A percentile compares a stretch with the other conserved stretches of the same genome.
Evolutionary conservation across 2,888 invertebrate genomes (phyloP).

Genomic region (Imbricaverruca yamaguchii): DNA sequence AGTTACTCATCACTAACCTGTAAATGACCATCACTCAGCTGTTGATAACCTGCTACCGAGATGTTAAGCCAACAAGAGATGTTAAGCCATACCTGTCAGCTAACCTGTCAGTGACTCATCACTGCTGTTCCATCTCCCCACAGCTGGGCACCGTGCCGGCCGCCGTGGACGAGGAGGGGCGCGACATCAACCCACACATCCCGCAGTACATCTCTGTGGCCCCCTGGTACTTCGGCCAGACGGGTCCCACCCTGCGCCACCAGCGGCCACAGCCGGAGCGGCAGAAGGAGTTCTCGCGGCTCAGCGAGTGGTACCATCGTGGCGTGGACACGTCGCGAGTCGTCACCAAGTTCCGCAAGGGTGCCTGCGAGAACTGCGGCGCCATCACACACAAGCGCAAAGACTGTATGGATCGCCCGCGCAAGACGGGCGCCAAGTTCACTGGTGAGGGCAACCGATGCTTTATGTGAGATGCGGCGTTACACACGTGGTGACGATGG

Average conservation of each 20-base stretch:
- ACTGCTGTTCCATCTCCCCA: not conserved
- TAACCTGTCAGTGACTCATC: not conserved
- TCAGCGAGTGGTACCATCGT: conserved; percentile 77
- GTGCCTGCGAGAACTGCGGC: conserved; percentile 98
- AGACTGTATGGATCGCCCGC: conserved; percentile 92
- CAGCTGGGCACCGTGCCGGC: conserved; percentile 75
- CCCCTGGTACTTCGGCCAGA: conserved; percentile 94
- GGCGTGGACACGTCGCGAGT: conserved; percentile 71
- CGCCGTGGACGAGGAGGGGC: conserved; percentile 71
- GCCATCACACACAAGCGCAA: conserved; percentile 92
- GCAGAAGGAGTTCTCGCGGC: conserved; percentile 56
- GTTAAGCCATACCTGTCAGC: no score
- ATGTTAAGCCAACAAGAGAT: no score
- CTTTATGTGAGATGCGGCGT: no score
- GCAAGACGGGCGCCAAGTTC: conserved; percentile 86
- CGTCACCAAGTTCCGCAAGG: conserved; percentile 77
- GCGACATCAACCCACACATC: conserved; percentile 98
- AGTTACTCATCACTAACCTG: not conserved
- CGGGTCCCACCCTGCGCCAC: conserved; percentile 92
- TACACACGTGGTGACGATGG: no score
- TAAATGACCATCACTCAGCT: not conserved
- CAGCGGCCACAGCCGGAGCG: conserved; percentile 91
- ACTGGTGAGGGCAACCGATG: conserved; percentile 47
- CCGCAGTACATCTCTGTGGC: conserved; percentile 97
- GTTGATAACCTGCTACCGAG: not conserved